These are phyloP conservation scores for Nasalis larvatus DNA, from an alignment of 2,113 vertebrate genomes.

Conservation along the genomic window DNA sequence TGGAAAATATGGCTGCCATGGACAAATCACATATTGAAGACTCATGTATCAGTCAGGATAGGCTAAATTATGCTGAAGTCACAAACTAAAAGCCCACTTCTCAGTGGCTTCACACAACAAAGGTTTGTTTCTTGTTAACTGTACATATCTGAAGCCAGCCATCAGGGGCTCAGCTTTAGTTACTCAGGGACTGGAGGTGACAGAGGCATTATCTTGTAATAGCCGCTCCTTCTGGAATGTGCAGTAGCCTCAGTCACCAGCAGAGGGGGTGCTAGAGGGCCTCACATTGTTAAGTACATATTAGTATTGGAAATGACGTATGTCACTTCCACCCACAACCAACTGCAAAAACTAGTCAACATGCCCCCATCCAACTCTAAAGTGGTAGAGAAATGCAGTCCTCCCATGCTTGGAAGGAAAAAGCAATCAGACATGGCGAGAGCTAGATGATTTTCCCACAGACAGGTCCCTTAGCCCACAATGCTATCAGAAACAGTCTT, in stretches of 20 bases:
- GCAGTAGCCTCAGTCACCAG: background rate
- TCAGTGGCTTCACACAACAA: background rate
- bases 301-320: background rate
- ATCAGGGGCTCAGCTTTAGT: background rate
- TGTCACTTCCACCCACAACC: background rate
- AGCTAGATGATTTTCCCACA: background rate
- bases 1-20: background rate
- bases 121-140: background rate
- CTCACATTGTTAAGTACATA: background rate
- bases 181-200: background rate
- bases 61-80: conserved; percentile 13
- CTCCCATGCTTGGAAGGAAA: background rate
- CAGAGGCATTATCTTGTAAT: background rate
- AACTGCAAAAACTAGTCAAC: background rate
- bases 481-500: background rate
- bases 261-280: background rate
- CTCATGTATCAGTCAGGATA: background rate
- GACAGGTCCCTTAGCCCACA: background rate
- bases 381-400: background rate
- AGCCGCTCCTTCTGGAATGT: background rate
- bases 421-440: background rate
- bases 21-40: conserved; percentile 8
- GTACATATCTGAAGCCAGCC: background rate
- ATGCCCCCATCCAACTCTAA: background rate
- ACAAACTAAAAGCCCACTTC: background rate